Base-by-base conservation (phyloP, 2,113 vertebrate species). In the Aspiorhynchus laticeps region DNA sequence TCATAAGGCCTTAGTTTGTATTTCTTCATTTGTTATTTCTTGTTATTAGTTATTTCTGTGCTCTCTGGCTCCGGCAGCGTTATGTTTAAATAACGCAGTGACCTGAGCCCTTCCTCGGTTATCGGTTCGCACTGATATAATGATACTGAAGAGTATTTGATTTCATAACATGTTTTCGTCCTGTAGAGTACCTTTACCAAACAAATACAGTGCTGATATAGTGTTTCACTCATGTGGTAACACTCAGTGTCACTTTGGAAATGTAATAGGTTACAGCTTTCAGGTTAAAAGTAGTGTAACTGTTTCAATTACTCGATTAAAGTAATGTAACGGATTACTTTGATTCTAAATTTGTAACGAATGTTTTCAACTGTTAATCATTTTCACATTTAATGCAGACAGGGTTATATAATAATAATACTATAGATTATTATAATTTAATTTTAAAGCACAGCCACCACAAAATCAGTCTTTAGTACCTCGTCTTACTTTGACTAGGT, bases 41-140 rank as follows among this genome's bases (percentile, higher is more conserved):
- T 7, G 46, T 4, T 4, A 15, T 15, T 0, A 1, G 15, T 19
- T 69, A 0, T 33, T 69, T 0, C 0, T 33, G 3, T 21, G 33
- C 3, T 71, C 4, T 69, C 7, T 19, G 31, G 19, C 14, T 36
- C 28, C 28, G 3, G 7, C 1, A 2, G 56, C 7, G 24, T 59
- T 19, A 24, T 59, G 24, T 1, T 59, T 59, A 24, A 59, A n/a
- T 24, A 9, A 31, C 21, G 17, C 33, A 36, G 10, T 36, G 19
- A 36, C 67, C 43, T 31, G 12, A 15, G 2, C 15, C 17, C 9
- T 36, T 71, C 17, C 19, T 1, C 19, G 31, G 7, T 33, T 71
- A 21, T 71, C 63, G 63, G 28, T 17, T 7, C 28, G 11, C 38
- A 38, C 61, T 31, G 63, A 65, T 31, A 67, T n/a, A n/a, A n/a